A percentile compares a stretch with the other conserved stretches of the same genome.
These are phyloP conservation scores for Phenganax subtilis DNA, from an alignment of 92 coral and sea anemone genomes.

Conservation along the genomic window DNA sequence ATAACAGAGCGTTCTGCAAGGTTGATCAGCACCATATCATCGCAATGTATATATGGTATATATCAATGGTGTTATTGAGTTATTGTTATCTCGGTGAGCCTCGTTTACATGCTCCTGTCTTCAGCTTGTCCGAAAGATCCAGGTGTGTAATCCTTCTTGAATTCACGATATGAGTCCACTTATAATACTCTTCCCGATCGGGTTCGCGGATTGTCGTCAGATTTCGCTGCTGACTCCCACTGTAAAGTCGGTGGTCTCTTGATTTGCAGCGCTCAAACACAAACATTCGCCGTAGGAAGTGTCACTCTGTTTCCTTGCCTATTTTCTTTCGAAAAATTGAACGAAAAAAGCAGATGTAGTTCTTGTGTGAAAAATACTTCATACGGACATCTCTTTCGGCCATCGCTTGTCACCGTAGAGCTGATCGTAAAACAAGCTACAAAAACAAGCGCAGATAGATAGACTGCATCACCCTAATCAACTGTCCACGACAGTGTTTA, in stretches of 20 bases:
- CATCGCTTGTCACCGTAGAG: slow-evolving; percentile 34
- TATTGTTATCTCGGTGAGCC: too few species aligned
- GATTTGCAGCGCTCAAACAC: neutral
- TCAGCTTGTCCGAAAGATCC: too few species aligned
- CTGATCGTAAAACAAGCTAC: slow-evolving; percentile 45
- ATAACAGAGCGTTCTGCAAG: neutral
- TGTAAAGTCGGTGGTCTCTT: neutral
- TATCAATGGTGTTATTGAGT: too few species aligned
- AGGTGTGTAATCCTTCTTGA: neutral
- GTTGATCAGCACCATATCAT: too few species aligned
- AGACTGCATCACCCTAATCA: slow-evolving; percentile 41
- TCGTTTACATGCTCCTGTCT: too few species aligned
- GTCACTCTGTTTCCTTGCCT: neutral
- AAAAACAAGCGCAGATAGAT: slow-evolving; percentile 29
- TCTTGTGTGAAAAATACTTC: slow-evolving; percentile 14
- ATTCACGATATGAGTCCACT: neutral
- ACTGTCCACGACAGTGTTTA: slow-evolving; percentile 41
- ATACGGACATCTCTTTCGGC: slow-evolving; percentile 1
- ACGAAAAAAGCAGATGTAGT: slow-evolving; percentile 9
- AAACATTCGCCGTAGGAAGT: slow-evolving; percentile 31
- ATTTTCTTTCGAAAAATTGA: neutral
- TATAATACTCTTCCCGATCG: neutral
- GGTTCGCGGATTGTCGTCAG: slow-evolving; percentile 10
- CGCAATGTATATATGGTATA: too few species aligned
- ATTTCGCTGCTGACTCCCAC: slow-evolving; percentile 9